phyloP scores from a whole-genome alignment of 2,888 invertebrate genomes.

The Gnatocerus cornutus region DNA sequence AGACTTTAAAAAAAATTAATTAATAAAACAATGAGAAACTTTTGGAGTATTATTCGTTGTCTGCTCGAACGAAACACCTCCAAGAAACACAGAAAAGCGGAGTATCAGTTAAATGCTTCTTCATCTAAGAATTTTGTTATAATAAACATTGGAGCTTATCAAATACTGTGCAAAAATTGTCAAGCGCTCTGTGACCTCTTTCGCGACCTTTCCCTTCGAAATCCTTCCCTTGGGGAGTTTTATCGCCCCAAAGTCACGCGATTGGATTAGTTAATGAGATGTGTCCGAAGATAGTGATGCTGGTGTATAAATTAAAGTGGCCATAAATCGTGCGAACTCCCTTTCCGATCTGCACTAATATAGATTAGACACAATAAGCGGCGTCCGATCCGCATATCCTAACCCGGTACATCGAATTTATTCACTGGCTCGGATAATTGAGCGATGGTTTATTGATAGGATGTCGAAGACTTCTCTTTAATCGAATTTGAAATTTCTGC shows the following conservation, averaged over 20 bases:
- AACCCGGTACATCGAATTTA: conserved; percentile 30
- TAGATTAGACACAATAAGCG: conserved; percentile 50
- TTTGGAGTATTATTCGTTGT: too few species aligned
- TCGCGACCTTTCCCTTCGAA: conserved; percentile 30
- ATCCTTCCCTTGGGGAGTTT: conserved; percentile 47
- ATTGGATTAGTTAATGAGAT: conserved; percentile 58
- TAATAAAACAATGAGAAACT: too few species aligned
- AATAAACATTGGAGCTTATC: too few species aligned
- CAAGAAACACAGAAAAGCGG: too few species aligned
- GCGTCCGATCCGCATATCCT: conserved; percentile 34
- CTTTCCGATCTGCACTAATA: conserved; percentile 47
- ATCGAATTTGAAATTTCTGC: neutral
- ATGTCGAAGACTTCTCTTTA: conserved; percentile 12
- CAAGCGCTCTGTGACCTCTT: conserved; percentile 2
- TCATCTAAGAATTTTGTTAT: too few species aligned
- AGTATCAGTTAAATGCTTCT: too few species aligned
- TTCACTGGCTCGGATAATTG: conserved; percentile 38
- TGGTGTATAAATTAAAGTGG: conserved; percentile 58
- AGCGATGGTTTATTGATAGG: conserved; percentile 12
- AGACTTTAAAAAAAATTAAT: too few species aligned
- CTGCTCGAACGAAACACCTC: too few species aligned
- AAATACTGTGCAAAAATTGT: neutral
- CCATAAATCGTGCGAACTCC: conserved; percentile 53
- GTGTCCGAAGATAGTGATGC: conserved; percentile 55
- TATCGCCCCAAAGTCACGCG: conserved; percentile 56